Evolutionary conservation across 2,113 vertebrate genomes (phyloP), one percentile per base, ranked within the genome.

Genomic region (Oophaga pumilio): DNA sequence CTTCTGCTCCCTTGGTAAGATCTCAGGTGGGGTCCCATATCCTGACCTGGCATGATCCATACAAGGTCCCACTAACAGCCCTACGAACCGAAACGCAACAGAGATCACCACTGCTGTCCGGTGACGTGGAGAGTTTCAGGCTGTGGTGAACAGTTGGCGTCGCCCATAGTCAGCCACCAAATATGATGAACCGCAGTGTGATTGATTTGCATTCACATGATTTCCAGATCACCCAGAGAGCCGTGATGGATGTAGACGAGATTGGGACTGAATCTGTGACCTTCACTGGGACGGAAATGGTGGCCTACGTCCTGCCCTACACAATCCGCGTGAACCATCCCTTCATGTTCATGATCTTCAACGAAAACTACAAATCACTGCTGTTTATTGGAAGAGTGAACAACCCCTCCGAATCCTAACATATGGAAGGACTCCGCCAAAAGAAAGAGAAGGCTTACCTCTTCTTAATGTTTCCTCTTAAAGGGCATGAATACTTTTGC

Each of bases 371-470:
- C 43, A 96, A 94, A 89, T 93, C 92, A 60, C 90, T 98, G 86
- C 89, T 98, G 11, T 98, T 99, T 90, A 95, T 97, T 94, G 97
- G 97, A 60, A 96, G 97, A 85, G 95, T 98, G 59, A 95, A 95
- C 78, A 93, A 97, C 49, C 89, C 97, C 97, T 89, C 95, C 94
- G 80, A 89, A 83, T 74, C 88, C 85, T 94, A 87, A 93, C 18
- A 22, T 11, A 50, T 11, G 20, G 73, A 76, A 76, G 9, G 18
- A 76, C 74, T 77, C 10, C 15, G 5, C 76, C 13, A 52, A 22
- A 26, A 52, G 76, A 7, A 43, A 43, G 33, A 43, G 33, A 78
- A 15, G 26, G 52, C 53, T 78, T 22, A 18, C 3, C 6, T 20
- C 18, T 28, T 22, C 66, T 17, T 15, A 1, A 13, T n/a, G 0